These are phyloP conservation scores for Zelleria hepariella DNA, from an alignment of 2,888 invertebrate species.

Conservation along the genomic window DNA sequence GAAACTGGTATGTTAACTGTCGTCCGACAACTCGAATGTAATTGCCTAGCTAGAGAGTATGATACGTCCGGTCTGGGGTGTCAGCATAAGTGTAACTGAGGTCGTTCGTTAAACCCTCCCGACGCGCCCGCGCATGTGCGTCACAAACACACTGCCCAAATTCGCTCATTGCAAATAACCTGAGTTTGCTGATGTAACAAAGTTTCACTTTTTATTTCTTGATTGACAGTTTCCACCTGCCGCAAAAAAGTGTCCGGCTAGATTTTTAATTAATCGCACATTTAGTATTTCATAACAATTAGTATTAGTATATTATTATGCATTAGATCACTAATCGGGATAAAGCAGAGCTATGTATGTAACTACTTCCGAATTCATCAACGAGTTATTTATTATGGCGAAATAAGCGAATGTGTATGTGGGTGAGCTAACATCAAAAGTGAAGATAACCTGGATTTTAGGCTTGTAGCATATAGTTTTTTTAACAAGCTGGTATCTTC, in stretches of 20 bases:
- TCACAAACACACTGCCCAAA: slow-evolving; percentile 25
- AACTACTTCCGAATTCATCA: not conserved
- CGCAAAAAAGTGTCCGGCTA: slow-evolving; percentile 1
- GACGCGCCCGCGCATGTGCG: slow-evolving; percentile 6
- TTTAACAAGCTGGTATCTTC: too few species aligned
- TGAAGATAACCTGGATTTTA: not conserved
- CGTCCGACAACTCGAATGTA: slow-evolving; percentile 41
- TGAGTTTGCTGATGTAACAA: slow-evolving; percentile 4
- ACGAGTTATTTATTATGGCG: not conserved
- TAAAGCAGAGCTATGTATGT: not conserved
- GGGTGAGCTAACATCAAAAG: not conserved
- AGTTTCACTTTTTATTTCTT: slow-evolving; percentile 6
- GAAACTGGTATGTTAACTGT: slow-evolving; percentile 60
- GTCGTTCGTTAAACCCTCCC: slow-evolving; percentile 44
- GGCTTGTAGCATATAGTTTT: too few species aligned
- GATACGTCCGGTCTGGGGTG: slow-evolving; percentile 50
- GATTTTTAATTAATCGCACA: not conserved
- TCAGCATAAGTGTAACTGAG: slow-evolving; percentile 52
- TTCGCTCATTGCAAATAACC: slow-evolving; percentile 1
- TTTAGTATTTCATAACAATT: slow-evolving; percentile 6
- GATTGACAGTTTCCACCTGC: slow-evolving; percentile 6
- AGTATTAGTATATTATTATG: not conserved
- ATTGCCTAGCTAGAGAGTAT: slow-evolving; percentile 51
- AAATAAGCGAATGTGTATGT: too few species aligned
- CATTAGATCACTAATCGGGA: not conserved